A percentile compares a stretch with the other conserved stretches of the same genome.
These are phyloP conservation scores for Cricetomys ansorgei DNA, from an alignment of 2,113 vertebrate genomes.

Conservation along the genomic window DNA sequence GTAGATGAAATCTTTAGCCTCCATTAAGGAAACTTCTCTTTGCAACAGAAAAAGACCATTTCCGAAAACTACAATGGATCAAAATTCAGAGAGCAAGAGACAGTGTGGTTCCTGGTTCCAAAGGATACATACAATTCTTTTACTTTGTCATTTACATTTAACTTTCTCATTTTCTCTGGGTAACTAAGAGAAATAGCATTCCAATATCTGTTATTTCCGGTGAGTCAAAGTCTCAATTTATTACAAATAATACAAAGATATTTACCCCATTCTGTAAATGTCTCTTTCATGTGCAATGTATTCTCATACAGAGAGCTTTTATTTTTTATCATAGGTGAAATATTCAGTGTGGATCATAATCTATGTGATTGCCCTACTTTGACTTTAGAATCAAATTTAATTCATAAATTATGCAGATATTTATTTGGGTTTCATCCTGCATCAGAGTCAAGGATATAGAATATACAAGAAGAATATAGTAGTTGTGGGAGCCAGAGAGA, in stretches of 20 bases:
- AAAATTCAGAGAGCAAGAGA: background rate
- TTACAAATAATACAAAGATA: background rate
- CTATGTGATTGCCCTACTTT: background rate
- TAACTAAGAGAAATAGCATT: background rate
- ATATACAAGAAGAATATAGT: background rate
- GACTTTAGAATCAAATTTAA: background rate
- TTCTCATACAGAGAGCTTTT: background rate
- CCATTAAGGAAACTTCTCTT: background rate
- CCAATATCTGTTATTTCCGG: background rate
- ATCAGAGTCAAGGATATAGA: background rate
- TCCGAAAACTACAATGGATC: background rate
- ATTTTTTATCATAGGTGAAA: slow-evolving; percentile 5
- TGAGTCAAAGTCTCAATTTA: background rate
- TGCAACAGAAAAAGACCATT: background rate
- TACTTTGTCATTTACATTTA: background rate
- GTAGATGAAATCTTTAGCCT: background rate
- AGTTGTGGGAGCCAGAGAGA: background rate
- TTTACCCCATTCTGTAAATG: background rate
- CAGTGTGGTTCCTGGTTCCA: background rate
- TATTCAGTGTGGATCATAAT: background rate
- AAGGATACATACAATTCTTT: background rate
- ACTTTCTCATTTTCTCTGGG: background rate
- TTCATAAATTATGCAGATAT: background rate
- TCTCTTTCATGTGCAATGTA: slow-evolving; percentile 18
- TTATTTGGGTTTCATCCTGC: background rate